Evolutionary conservation across 2,888 invertebrate species (phyloP), one percentile per base, ranked within the genome.

Genomic region (Dynastes hyllus): DNA sequence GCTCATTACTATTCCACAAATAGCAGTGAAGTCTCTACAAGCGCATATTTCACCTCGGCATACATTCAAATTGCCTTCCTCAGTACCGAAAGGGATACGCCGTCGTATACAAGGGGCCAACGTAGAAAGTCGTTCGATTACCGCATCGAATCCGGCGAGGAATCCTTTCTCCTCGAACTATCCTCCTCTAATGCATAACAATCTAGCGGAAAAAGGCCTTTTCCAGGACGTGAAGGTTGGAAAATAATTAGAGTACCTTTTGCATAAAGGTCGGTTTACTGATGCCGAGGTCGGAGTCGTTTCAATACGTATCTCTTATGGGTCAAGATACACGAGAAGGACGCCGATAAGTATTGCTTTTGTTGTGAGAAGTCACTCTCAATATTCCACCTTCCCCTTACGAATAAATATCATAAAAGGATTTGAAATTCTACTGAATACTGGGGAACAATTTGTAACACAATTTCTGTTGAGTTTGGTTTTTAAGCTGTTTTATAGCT

Each of bases 201-300:
- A 61, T 61, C 61, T 61, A 61, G 61, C 61, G 61, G 61, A 61
- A 61, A 61, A 61, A 6, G 61, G 61, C 29, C 61, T 61, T 29
- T 61, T 61, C 27, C 61, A 61, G 61, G 9, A 61, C 61, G 61
- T 61, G 6, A 27, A 61, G 61, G 61, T 29, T 61, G 61, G 61
- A 61, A 61, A 61, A 61, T 61, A 61, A 61, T 61, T 61, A 61
- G 61, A 61, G 29, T 61, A 0, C 61, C 61, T 27, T 53, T 61
- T 61, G 61, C 61, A 61, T 61, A 13, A 29, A 11, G 61, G 29
- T 61, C 61, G 61, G 61, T 29, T 29, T 61, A 16, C 2, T 53
- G 16, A 53, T 53, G 16, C n/a, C 29, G 27, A 61, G 61, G 22
- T 53, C 53, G 53, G 27, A 22, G 11, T 9, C 27, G 29, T 22